Conservation (phyloP, 2,797 vertebrate species). For the Ispidina picta region DNA sequence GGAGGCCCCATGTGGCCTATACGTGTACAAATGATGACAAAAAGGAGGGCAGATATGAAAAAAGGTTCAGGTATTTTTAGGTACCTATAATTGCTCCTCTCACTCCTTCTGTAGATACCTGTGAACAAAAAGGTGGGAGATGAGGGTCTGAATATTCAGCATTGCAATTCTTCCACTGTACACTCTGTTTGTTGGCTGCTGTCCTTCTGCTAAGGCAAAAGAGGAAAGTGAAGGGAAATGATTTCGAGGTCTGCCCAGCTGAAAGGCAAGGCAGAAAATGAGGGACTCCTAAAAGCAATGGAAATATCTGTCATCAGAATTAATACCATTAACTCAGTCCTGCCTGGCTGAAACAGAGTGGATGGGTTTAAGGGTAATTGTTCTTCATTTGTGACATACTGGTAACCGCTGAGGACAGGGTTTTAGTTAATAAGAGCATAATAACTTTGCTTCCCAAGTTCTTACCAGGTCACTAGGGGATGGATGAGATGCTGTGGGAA, state of each 20-base stretch:
- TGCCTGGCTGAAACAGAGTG: background rate
- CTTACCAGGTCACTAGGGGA: background rate
- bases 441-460: slow-evolving; percentile 20
- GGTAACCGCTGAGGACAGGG: background rate
- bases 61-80: background rate
- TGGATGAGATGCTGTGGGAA: background rate
- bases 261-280: background rate
- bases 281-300: background rate
- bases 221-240: background rate
- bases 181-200: background rate
- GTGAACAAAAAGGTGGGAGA: background rate
- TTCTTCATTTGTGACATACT: slow-evolving; percentile 26
- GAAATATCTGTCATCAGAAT: background rate
- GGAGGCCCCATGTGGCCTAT: background rate
- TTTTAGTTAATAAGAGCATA: slow-evolving; percentile 40
- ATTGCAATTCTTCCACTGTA: background rate
- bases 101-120: background rate
- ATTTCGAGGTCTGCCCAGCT: background rate
- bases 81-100: background rate
- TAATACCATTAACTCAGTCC: background rate
- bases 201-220: background rate
- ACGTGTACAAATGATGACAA: background rate
- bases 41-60: background rate
- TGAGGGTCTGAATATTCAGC: background rate
- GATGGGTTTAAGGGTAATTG: background rate